A percentile compares a stretch with the other conserved stretches of the same genome.
These are phyloP conservation scores for Varroa destructor DNA, from an alignment of 1,140 invertebrate genomes.

Conservation along the genomic window DNA sequence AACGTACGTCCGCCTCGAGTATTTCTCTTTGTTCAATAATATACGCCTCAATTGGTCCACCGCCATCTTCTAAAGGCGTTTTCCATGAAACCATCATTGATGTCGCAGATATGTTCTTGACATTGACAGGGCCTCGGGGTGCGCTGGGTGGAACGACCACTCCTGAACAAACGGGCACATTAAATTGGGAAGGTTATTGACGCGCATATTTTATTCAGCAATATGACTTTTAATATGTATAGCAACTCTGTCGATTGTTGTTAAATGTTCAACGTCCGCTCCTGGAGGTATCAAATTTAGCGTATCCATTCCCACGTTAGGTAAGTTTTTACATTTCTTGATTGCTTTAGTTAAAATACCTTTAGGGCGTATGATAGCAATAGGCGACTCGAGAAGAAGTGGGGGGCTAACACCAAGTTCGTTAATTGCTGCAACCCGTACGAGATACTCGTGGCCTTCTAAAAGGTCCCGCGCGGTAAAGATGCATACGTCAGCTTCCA, in stretches of 20 bases:
- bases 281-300: too few species aligned
- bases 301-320: too few species aligned
- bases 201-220: too few species aligned
- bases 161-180: background rate
- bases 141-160: slow-evolving; percentile 22
- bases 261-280: too few species aligned
- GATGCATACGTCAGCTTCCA: slow-evolving; percentile 62
- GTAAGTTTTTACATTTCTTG: too few species aligned
- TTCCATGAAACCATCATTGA: slow-evolving; percentile 28
- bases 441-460: slow-evolving; percentile 73
- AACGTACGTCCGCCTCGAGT: slow-evolving; percentile 1
- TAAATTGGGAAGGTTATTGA: too few species aligned
- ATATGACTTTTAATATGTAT: too few species aligned
- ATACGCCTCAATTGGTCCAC: slow-evolving; percentile 13
- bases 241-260: too few species aligned
- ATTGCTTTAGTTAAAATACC: slow-evolving; percentile 40
- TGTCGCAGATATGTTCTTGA: slow-evolving; percentile 10
- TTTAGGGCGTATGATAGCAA: slow-evolving; percentile 63
- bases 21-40: slow-evolving; percentile 25
- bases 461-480: slow-evolving; percentile 63
- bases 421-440: slow-evolving; percentile 81
- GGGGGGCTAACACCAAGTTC: slow-evolving; percentile 88
- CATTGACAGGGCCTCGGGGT: background rate
- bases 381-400: slow-evolving; percentile 76
- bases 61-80: slow-evolving; percentile 11